phyloP scores from a whole-genome alignment of 2,888 invertebrate genomes.

The Phytoseiulus persimilis region DNA sequence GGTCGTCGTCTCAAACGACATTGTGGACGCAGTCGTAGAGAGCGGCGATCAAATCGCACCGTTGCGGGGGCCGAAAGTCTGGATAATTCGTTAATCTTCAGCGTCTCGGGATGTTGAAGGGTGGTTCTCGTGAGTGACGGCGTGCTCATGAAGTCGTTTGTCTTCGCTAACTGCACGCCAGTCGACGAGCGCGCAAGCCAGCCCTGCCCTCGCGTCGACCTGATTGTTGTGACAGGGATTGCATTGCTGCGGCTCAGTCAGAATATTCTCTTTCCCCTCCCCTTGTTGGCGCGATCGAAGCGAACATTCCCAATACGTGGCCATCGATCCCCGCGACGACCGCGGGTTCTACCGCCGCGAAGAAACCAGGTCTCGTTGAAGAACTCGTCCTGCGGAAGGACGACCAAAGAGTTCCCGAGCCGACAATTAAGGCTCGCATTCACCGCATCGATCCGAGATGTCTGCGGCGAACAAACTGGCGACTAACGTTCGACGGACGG shows the following conservation, averaged over 20 bases:
- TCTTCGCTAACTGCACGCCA: slow-evolving; percentile 5
- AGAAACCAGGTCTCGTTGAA: neutral
- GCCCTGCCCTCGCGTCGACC: neutral
- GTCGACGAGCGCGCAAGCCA: neutral
- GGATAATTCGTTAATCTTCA: slow-evolving; percentile 5
- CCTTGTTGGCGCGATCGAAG: neutral
- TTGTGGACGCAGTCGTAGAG: neutral
- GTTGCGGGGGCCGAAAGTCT: neutral
- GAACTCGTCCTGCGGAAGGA: neutral
- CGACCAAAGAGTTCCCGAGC: neutral
- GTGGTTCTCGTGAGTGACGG: slow-evolving; percentile 5
- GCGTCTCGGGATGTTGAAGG: neutral
- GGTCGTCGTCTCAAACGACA: neutral
- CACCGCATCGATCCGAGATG: neutral
- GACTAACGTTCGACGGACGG: neutral
- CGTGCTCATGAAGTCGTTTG: slow-evolving; percentile 5
- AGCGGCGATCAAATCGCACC: neutral
- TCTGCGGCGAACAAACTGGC: neutral
- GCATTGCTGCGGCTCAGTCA: neutral
- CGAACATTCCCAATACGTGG: neutral
- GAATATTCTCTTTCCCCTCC: neutral
- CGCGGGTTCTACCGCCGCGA: neutral
- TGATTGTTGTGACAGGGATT: neutral
- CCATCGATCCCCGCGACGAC: neutral
- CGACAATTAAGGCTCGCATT: neutral